Conservation (phyloP, 2,113 vertebrate species). For the Anguilla rostrata region DNA sequence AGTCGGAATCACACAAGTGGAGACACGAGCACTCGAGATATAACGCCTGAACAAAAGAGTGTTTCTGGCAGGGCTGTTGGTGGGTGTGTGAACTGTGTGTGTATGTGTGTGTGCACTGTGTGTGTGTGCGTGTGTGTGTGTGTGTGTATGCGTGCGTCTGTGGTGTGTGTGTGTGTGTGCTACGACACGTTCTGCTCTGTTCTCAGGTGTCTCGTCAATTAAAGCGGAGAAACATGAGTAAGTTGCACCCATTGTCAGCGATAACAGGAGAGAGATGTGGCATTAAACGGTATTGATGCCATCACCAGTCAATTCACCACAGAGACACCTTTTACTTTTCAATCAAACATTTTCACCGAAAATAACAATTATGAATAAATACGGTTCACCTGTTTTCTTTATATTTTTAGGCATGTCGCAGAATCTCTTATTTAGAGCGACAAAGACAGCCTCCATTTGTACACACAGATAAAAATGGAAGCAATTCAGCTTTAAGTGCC, state of each 20-base stretch:
- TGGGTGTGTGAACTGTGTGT: slow-evolving; percentile 9
- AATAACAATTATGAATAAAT: too few species aligned
- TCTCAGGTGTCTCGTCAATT: neutral
- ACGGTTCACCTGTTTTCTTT: too few species aligned
- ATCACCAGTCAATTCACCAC: neutral
- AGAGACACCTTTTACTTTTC: too few species aligned
- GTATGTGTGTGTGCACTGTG: neutral
- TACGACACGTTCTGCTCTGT: neutral
- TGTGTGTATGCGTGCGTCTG: neutral
- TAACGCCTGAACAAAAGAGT: slow-evolving; percentile 38
- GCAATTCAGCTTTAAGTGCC: too few species aligned
- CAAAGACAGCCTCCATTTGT: too few species aligned
- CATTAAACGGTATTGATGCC: neutral
- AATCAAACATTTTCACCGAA: too few species aligned
- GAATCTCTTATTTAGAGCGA: too few species aligned
- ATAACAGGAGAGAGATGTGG: slow-evolving; percentile 18
- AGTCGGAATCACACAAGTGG: slow-evolving; percentile 19
- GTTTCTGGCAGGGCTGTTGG: slow-evolving; percentile 8
- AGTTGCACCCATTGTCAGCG: slow-evolving; percentile 41
- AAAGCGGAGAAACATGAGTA: slow-evolving; percentile 30
- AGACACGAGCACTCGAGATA: slow-evolving; percentile 21
- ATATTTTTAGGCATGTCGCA: too few species aligned
- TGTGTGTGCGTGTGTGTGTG: neutral
- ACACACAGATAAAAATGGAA: too few species aligned
- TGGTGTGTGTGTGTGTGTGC: too few species aligned